Percentiles rank a stretch among this genome's conserved stretches.
Conservation (phyloP, 2,888 invertebrate species). For the Muschampia plurimacula region DNA sequence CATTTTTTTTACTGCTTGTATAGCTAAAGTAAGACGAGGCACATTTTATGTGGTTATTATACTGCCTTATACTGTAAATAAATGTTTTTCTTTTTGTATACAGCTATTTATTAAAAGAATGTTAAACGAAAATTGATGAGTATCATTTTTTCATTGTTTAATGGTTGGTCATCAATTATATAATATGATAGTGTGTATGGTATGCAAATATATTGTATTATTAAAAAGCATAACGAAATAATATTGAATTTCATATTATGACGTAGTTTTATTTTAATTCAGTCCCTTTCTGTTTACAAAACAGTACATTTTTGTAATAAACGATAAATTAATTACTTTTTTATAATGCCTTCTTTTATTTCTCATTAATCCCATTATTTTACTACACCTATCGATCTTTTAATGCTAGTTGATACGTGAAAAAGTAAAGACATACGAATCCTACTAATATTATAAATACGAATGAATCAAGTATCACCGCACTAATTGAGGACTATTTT, state of each 20-base stretch:
- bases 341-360: slow-evolving; percentile 9
- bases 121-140: slow-evolving; percentile 83
- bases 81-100: slow-evolving; percentile 84
- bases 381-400: too few relatives aligned
- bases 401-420: too few relatives aligned
- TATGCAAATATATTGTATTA: slow-evolving; percentile 86
- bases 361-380: neutral
- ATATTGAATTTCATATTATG: slow-evolving; percentile 85
- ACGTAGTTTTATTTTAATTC: slow-evolving; percentile 66
- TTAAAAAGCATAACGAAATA: slow-evolving; percentile 86
- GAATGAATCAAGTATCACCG: too few relatives aligned
- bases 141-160: slow-evolving; percentile 83
- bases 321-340: slow-evolving; percentile 7
- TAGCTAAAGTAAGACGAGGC: slow-evolving; percentile 82
- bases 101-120: slow-evolving; percentile 86
- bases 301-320: slow-evolving; percentile 18
- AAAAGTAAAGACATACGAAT: too few relatives aligned
- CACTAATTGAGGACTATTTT: too few relatives aligned
- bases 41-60: slow-evolving; percentile 82
- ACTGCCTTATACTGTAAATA: slow-evolving; percentile 86
- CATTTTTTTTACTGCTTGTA: slow-evolving; percentile 83
- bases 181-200: slow-evolving; percentile 84
- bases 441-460: too few relatives aligned
- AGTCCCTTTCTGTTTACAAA: slow-evolving; percentile 8
- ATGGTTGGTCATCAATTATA: slow-evolving; percentile 84